Evolutionary conservation across 2,113 vertebrate genomes (phyloP).

Genomic region (Grammomys surdaster): DNA sequence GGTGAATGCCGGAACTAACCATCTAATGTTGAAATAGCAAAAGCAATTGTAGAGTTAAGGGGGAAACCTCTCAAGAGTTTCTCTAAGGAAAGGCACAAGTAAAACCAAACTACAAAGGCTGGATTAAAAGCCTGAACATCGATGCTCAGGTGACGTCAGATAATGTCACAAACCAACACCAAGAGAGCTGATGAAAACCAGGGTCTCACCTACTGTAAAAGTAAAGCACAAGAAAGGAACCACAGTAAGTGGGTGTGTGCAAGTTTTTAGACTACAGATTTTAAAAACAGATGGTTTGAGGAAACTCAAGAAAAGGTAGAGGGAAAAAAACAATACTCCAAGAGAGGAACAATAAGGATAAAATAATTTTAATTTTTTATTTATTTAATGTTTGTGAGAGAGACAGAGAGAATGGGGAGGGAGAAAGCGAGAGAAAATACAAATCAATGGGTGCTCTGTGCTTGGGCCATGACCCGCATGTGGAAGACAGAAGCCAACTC

Average conservation of each 20-base stretch:
- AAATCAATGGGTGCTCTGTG: background rate
- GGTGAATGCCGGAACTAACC: background rate
- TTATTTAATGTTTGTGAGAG: background rate
- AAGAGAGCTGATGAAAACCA: background rate
- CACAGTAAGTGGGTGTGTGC: background rate
- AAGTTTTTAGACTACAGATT: background rate
- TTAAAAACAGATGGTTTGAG: background rate
- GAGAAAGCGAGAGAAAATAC: background rate
- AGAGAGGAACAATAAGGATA: background rate
- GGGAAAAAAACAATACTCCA: background rate
- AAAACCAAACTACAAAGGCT: background rate
- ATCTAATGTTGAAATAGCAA: background rate
- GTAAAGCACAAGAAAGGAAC: background rate
- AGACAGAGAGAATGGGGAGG: too few relatives aligned
- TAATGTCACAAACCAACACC: background rate
- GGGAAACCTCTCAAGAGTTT: background rate
- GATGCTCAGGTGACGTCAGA: background rate
- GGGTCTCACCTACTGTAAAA: background rate
- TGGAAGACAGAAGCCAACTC: too few relatives aligned
- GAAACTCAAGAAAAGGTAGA: background rate
- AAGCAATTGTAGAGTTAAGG: background rate
- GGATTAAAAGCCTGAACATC: background rate
- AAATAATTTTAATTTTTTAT: background rate
- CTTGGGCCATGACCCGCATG: too few relatives aligned
- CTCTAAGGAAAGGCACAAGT: background rate